phyloP scores from a whole-genome alignment of 2,113 vertebrate genomes.

The Zingel zingel region DNA sequence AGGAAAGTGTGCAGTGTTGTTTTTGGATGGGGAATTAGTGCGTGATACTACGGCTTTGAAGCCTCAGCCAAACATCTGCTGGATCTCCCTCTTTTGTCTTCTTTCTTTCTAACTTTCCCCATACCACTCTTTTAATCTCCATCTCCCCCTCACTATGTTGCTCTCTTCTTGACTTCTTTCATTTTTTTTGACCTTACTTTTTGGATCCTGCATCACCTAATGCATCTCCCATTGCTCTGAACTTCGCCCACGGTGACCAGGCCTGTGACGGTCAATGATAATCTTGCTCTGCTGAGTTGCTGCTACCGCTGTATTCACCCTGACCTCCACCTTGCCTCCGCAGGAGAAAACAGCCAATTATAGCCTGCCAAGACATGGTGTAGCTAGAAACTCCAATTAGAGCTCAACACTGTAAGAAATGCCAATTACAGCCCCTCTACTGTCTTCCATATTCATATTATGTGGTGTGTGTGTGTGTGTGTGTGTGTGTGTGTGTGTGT shows the following conservation, averaged over 20 bases:
- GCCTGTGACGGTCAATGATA: constrained; percentile 26
- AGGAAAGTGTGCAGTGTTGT: constrained; percentile 32
- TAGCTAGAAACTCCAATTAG: constrained; percentile 63
- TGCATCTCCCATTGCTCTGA: not conserved
- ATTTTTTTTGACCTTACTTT: constrained; percentile 4
- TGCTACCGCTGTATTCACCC: constrained; percentile 28
- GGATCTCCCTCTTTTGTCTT: constrained; percentile 53
- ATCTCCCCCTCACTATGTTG: not conserved
- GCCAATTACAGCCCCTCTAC: constrained; percentile 41
- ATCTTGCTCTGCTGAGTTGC: constrained; percentile 7
- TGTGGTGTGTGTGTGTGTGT: constrained; percentile 33
- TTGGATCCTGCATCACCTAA: not conserved
- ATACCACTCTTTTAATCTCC: constrained; percentile 9
- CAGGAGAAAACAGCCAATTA: constrained; percentile 49
- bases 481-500: constrained; percentile 5
- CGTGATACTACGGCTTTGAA: constrained; percentile 81
- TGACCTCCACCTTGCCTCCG: constrained; percentile 59
- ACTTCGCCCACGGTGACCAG: not conserved
- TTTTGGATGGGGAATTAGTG: constrained; percentile 65
- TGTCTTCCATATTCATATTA: constrained; percentile 53
- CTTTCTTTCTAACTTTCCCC: not conserved
- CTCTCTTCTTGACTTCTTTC: constrained; percentile 10
- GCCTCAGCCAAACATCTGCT: constrained; percentile 85
- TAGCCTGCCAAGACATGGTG: constrained; percentile 51
- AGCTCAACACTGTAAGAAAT: constrained; percentile 38